Conservation (phyloP, 1,140 invertebrate species). For the Lasioglossum albipes region DNA sequence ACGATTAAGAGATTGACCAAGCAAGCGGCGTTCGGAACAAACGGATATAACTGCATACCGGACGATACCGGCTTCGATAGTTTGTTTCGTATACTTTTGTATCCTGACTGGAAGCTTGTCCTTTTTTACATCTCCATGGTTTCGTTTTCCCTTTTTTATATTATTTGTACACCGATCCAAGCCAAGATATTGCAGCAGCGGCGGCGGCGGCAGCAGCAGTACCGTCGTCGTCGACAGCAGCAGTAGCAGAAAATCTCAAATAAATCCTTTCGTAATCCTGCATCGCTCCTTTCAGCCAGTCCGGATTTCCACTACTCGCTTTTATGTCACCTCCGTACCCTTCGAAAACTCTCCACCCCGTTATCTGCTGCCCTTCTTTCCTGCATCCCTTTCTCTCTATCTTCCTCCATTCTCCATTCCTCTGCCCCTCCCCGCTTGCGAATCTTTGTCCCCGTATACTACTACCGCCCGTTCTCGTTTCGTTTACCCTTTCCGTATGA, state of each 20-base stretch:
- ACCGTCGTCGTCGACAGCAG: conserved; percentile 29
- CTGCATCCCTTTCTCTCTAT: not conserved
- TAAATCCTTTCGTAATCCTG: conserved; percentile 79
- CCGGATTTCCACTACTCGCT: conserved; percentile 76
- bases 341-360: conserved; percentile 51
- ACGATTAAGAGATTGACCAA: no score
- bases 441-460: conserved; percentile 6
- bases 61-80: conserved; percentile 35
- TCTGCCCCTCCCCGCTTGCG: not conserved
- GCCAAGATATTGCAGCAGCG: conserved; percentile 60
- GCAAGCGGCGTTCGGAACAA: not conserved
- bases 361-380: conserved; percentile 4
- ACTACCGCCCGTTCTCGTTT: conserved; percentile 32
- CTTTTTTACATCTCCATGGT: not conserved
- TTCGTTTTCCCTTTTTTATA: conserved; percentile 48
- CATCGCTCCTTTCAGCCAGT: conserved; percentile 77
- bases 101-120: conserved; percentile 50
- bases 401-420: not conserved
- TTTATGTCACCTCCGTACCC: conserved; percentile 67
- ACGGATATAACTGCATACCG: not conserved
- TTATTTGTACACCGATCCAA: conserved; percentile 74
- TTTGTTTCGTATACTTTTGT: conserved; percentile 52
- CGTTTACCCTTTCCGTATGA: conserved; percentile 46
- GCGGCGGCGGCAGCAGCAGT: conserved; percentile 14
- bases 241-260: conserved; percentile 77